Evolutionary conservation across 2,797 vertebrate genomes (phyloP), one percentile per base, ranked within the genome.

Genomic region (Novumbra hubbsi): DNA sequence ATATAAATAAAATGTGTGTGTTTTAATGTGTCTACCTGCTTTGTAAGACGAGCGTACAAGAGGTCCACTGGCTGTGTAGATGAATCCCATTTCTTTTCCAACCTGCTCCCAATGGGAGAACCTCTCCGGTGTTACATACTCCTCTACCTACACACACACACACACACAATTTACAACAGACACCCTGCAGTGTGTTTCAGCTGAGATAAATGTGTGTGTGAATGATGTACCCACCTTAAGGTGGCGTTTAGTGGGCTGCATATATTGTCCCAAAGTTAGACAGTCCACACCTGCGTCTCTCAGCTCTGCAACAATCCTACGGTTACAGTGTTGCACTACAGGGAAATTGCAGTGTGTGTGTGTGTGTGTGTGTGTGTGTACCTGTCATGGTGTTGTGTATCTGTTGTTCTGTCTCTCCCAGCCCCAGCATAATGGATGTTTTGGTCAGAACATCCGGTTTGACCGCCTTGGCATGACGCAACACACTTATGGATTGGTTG

Each of bases 11-110:
- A 14, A 19, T 30, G 66, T 48, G 62, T 49, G 69, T 34, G 52
- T 73, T 27, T 73, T 15, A 49, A 9, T 50, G 38, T 71, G 9
- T 67, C 52, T 87, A 99, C 98, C 98, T 94, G 98, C 97, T 98
- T 98, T 99, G 81, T 99, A 99, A 30, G 98, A 99, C 15, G 98
- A 99, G n/a, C 98, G 94, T 75, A 99, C 98, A 73, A 99, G 89
- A 3, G 98, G 97, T 17, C 98, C 98, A 0, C 98, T 99, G 41
- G 98, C 98, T 4, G 96, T 99, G 80, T 99, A 99, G 77, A 92
- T 80, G 76, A 99, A 99, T 71, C 98, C 98, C 91, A 99, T 95
- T 16, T 98, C 94, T 63, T 91, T 93, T 55, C 97, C 98, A 63
- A 96, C 89, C 87, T 96, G 94, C 89, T 98, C 97, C 98, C 98